Conservation (phyloP, 2,113 vertebrate genomes). For the Garra rufa region DNA sequence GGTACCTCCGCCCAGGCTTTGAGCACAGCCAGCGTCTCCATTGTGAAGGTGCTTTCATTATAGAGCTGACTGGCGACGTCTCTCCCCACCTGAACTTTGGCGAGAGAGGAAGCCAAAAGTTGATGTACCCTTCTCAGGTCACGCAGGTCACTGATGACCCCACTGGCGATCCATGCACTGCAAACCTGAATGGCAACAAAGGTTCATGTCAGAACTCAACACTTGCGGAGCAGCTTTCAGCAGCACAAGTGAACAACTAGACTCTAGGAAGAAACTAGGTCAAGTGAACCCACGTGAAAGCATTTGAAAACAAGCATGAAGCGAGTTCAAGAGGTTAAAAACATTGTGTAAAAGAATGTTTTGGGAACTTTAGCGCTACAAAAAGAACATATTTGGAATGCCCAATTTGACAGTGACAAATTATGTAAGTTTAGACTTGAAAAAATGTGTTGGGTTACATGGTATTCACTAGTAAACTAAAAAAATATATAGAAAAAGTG, state of each 20-base stretch:
- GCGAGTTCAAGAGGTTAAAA: not conserved
- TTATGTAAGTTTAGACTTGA: not conserved
- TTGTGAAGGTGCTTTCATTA: conserved; percentile 89
- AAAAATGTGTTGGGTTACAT: not conserved
- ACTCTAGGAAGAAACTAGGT: conserved; percentile 12
- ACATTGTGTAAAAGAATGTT: not conserved
- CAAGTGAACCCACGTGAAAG: not conserved
- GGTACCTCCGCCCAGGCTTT: conserved; percentile 95
- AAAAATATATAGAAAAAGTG: not conserved
- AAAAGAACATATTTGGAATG: not conserved
- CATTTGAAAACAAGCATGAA: conserved; percentile 1
- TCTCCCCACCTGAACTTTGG: conserved; percentile 85
- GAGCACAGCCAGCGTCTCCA: conserved; percentile 91
- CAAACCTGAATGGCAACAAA: conserved; percentile 80
- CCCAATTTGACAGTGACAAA: not conserved
- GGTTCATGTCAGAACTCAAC: not conserved
- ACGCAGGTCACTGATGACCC: conserved; percentile 87
- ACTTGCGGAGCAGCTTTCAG: not conserved
- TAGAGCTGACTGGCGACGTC: conserved; percentile 82
- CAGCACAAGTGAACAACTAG: not conserved
- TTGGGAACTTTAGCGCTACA: not conserved
- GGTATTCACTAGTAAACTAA: not conserved
- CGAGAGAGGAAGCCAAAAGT: conserved; percentile 88
- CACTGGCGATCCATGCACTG: conserved; percentile 93
- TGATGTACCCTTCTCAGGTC: conserved; percentile 92